These are phyloP conservation scores for Lomographa bimaculata DNA, from an alignment of 2,888 invertebrate species.

Conservation along the genomic window DNA sequence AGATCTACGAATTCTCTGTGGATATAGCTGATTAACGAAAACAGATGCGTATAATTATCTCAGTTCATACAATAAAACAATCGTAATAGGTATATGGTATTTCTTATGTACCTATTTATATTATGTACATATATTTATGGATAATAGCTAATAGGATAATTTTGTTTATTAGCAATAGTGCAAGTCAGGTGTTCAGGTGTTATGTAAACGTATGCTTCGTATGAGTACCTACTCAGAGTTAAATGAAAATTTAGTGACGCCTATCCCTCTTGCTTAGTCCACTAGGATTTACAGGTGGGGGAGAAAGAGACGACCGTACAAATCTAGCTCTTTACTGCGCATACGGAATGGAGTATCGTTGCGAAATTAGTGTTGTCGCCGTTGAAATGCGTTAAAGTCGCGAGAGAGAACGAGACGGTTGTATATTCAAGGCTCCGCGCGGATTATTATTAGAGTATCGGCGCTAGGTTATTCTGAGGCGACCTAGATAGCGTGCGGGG, in stretches of 20 bases:
- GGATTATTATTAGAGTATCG: constrained; percentile 82
- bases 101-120: too few relatives aligned
- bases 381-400: constrained; percentile 51
- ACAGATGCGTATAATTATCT: too few relatives aligned
- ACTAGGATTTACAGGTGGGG: constrained; percentile 46
- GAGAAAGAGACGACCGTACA: constrained; percentile 62
- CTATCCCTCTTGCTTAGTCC: constrained; percentile 49
- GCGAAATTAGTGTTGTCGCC: constrained; percentile 66
- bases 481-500: constrained; percentile 81
- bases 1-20: too few relatives aligned
- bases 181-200: constrained; percentile 35
- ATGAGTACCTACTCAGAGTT: constrained; percentile 35
- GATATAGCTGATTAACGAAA: too few relatives aligned
- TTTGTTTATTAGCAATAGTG: constrained; percentile 3
- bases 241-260: constrained; percentile 51
- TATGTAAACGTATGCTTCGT: constrained; percentile 47
- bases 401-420: constrained; percentile 70
- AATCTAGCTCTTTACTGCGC: constrained; percentile 55
- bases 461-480: constrained; percentile 83
- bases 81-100: too few relatives aligned
- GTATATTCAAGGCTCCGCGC: constrained; percentile 68
- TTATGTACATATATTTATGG: too few relatives aligned
- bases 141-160: too few relatives aligned
- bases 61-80: too few relatives aligned
- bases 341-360: constrained; percentile 55